Percentiles rank a stretch among this genome's conserved stretches.
These are phyloP conservation scores for Idaea aversata DNA, from an alignment of 2,888 invertebrate genomes.

Conservation along the genomic window DNA sequence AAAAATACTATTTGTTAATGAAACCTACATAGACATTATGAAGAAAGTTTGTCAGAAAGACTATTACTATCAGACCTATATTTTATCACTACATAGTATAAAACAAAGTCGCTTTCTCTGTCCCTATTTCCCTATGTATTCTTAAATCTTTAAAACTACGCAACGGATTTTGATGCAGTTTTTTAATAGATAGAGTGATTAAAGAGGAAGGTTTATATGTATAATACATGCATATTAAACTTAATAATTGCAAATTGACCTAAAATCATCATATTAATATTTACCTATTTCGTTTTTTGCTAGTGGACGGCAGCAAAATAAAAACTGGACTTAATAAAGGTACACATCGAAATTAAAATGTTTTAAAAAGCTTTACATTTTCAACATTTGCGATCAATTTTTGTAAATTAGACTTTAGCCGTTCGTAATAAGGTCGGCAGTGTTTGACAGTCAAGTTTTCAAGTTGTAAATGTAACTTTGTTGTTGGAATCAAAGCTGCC, in stretches of 20 bases:
- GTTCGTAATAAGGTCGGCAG: constrained; percentile 36
- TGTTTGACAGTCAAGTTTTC: constrained; percentile 39
- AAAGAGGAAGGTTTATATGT: too few species aligned
- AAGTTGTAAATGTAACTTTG: constrained; percentile 51
- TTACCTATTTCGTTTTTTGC: background rate
- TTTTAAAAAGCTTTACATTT: constrained; percentile 48
- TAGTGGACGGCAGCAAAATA: constrained; percentile 38
- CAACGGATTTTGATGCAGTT: too few species aligned
- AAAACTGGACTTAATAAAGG: constrained; percentile 59
- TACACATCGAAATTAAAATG: constrained; percentile 73
- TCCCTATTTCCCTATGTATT: too few species aligned
- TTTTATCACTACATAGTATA: too few species aligned
- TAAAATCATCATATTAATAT: background rate
- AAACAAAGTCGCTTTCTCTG: too few species aligned
- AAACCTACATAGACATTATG: too few species aligned
- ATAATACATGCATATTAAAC: too few species aligned
- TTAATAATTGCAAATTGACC: background rate
- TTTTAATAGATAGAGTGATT: too few species aligned
- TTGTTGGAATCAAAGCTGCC: constrained; percentile 61
- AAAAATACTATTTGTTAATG: too few species aligned
- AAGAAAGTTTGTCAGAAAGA: too few species aligned
- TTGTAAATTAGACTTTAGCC: constrained; percentile 26
- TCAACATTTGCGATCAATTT: constrained; percentile 22
- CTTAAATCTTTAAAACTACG: too few species aligned
- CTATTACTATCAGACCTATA: too few species aligned